Evolutionary conservation across 2,797 vertebrate genomes (phyloP).

Genomic region (Betta splendens): DNA sequence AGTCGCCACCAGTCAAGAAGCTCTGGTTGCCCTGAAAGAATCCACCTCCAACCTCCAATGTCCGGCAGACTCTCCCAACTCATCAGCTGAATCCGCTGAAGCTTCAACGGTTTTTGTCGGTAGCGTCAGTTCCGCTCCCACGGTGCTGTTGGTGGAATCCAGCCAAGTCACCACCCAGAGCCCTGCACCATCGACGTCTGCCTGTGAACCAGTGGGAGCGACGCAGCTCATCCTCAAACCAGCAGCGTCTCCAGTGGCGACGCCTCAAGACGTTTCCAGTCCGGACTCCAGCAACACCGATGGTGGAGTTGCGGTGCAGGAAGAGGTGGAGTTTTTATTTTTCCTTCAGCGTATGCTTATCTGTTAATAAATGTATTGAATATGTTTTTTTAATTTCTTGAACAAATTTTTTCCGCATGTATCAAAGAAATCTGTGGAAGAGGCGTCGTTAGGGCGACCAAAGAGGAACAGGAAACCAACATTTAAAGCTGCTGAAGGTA

Average conservation of each 20-base stretch:
- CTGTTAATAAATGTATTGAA: neutral
- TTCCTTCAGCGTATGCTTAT: neutral
- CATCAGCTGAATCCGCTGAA: accelerated
- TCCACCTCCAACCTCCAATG: neutral
- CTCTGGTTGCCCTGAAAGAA: neutral
- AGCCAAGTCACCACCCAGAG: neutral
- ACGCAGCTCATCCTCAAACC: constrained; percentile 21
- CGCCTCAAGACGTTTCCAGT: constrained; percentile 17
- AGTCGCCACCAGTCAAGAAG: neutral
- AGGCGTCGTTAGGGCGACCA: constrained; percentile 6
- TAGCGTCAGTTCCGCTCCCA: constrained; percentile 2
- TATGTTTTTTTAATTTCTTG: neutral
- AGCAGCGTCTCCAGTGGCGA: accelerated
- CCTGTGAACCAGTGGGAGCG: neutral
- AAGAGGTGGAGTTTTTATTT: constrained; percentile 21
- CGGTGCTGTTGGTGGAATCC: constrained; percentile 6
- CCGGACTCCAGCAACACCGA: constrained; percentile 17
- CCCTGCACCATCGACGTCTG: accelerated
- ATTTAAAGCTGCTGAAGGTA: constrained; percentile 46
- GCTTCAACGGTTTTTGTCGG: constrained; percentile 6
- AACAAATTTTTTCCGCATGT: neutral
- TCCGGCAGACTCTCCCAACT: neutral
- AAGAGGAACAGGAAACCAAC: constrained; percentile 32
- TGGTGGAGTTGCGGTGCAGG: neutral
- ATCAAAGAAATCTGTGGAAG: constrained; percentile 32